Evolutionary conservation across 2,888 invertebrate genomes (phyloP).

Genomic region (Aphelenchoides bicaudatus): DNA sequence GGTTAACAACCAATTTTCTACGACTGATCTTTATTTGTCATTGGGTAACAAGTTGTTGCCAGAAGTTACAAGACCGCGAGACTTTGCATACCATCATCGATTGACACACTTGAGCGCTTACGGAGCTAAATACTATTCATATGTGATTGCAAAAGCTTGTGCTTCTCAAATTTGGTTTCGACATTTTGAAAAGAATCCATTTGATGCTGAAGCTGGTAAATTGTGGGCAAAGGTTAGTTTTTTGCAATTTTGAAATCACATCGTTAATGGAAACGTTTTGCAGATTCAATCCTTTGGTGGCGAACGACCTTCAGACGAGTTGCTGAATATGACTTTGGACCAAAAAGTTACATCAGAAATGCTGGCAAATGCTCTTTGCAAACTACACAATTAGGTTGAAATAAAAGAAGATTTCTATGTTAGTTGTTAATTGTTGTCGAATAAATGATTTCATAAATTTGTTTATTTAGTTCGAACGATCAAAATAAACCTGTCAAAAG

Average conservation of each 20-base stretch:
- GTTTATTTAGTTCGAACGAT: background rate
- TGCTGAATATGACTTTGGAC: conserved; percentile 47
- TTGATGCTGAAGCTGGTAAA: conserved; percentile 41
- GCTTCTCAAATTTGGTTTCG: conserved; percentile 53
- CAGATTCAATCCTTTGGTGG: conserved; percentile 57
- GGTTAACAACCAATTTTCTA: conserved; percentile 26
- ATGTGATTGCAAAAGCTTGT: conserved; percentile 73
- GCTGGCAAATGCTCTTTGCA: conserved; percentile 21
- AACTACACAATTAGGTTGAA: too few species aligned
- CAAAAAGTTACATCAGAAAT: conserved; percentile 26
- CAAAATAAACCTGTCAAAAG: background rate
- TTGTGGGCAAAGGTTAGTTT: conserved; percentile 50
- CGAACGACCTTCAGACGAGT: conserved; percentile 46
- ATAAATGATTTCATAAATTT: background rate
- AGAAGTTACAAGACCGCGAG: conserved; percentile 34
- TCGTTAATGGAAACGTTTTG: background rate
- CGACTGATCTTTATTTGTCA: conserved; percentile 42
- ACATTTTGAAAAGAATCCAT: conserved; percentile 46
- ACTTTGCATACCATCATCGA: conserved; percentile 62
- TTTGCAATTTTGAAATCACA: background rate
- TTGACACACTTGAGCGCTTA: conserved; percentile 96
- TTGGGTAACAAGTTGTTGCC: conserved; percentile 47
- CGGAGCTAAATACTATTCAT: conserved; percentile 97
- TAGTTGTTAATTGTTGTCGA: conserved; percentile 9
- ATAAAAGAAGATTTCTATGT: too few species aligned